Percentiles rank a stretch among this genome's conserved stretches.
These are phyloP conservation scores for Mythimna loreyi DNA, from an alignment of 2,888 invertebrate genomes.

Conservation along the genomic window DNA sequence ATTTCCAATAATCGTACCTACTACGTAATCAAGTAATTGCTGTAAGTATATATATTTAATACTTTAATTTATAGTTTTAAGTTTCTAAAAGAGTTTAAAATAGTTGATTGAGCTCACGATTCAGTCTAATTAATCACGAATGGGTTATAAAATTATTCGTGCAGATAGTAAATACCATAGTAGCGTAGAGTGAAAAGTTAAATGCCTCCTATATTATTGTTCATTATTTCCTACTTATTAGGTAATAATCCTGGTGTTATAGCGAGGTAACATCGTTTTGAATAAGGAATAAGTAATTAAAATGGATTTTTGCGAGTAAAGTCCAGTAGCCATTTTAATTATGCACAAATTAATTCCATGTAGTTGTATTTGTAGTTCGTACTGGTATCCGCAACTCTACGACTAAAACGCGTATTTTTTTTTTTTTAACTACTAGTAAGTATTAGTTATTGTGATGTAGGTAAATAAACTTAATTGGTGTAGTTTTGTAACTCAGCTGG, in stretches of 20 bases:
- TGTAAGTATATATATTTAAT: conserved; percentile 4
- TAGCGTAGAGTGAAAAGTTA: conserved; percentile 26
- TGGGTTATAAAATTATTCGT: conserved; percentile 33
- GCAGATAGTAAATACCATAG: conserved; percentile 26
- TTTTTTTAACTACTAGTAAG: too few relatives aligned
- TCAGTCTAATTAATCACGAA: conserved; percentile 51
- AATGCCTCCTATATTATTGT: conserved; percentile 1
- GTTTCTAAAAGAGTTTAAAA: conserved; percentile 29
- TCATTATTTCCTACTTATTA: neutral
- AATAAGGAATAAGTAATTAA: neutral
- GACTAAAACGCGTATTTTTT: too few relatives aligned
- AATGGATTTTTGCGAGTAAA: too few relatives aligned
- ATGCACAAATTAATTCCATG: too few relatives aligned
- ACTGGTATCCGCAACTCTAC: too few relatives aligned
- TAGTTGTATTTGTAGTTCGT: too few relatives aligned
- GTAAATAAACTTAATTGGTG: too few relatives aligned
- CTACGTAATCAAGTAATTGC: conserved; percentile 23
- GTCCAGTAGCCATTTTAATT: too few relatives aligned
- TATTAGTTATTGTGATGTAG: too few relatives aligned
- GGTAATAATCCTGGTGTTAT: neutral
- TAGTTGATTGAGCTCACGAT: conserved; percentile 51
- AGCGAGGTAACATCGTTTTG: neutral
- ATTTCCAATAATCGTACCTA: conserved; percentile 1
- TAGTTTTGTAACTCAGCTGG: too few relatives aligned
- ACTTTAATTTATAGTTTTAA: conserved; percentile 10